These are phyloP conservation scores for Craterocephalus amniculus DNA, from an alignment of 2,797 vertebrate species.

Conservation along the genomic window DNA sequence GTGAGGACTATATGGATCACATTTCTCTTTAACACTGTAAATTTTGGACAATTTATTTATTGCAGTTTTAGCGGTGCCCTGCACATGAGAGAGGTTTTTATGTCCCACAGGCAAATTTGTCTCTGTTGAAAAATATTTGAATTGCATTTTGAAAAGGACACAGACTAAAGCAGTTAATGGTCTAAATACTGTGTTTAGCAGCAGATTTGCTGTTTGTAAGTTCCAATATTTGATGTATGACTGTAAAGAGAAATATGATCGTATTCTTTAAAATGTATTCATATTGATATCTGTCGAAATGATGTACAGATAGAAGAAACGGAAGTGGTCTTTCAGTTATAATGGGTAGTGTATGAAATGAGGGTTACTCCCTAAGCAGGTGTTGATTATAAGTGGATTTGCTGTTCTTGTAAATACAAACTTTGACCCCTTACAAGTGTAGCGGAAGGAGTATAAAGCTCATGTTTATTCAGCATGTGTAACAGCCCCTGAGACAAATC, in stretches of 20 bases:
- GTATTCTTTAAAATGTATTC: too few relatives aligned
- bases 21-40: not conserved
- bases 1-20: conserved; percentile 6
- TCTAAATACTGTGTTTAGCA: conserved; percentile 17
- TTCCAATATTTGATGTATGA: not conserved
- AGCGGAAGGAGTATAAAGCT: conserved; percentile 74
- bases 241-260: not conserved
- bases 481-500: conserved; percentile 80
- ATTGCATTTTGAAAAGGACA: conserved; percentile 40
- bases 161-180: conserved; percentile 42
- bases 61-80: conserved; percentile 21
- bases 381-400: conserved; percentile 76
- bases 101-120: conserved; percentile 37
- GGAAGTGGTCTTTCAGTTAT: not conserved
- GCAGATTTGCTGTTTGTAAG: not conserved
- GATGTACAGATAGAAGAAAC: not conserved
- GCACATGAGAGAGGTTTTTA: conserved; percentile 25
- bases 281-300: not conserved
- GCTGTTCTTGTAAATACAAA: conserved; percentile 74
- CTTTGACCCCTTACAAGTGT: conserved; percentile 78
- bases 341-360: conserved; percentile 5
- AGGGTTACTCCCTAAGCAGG: conserved; percentile 43
- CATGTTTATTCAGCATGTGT: conserved; percentile 80
- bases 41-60: conserved; percentile 15
- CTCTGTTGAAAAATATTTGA: conserved; percentile 51